Evolutionary conservation across 2,797 vertebrate species (phyloP).

Genomic region (Nyctibius grandis): DNA sequence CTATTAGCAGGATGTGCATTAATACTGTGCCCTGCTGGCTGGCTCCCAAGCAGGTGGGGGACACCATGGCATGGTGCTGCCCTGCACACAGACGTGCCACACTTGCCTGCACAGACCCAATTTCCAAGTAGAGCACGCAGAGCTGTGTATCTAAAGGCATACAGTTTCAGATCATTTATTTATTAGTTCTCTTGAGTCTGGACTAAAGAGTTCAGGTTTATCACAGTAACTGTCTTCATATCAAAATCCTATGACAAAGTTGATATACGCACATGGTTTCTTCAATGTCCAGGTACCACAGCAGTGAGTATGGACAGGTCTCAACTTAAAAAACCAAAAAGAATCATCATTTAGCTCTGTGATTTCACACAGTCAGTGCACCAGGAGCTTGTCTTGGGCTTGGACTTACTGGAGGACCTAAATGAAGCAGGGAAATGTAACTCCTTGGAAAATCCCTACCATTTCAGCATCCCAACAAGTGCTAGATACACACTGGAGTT

Average conservation of each 20-base stretch:
- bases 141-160: no score
- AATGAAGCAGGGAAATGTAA: accelerated
- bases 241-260: not conserved
- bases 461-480: not conserved
- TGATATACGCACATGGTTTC: accelerated
- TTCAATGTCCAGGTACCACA: not conserved
- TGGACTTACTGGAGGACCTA: not conserved
- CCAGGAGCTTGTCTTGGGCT: not conserved
- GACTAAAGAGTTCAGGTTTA: not conserved
- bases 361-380: not conserved
- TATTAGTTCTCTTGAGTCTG: not conserved
- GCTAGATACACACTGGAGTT: not conserved
- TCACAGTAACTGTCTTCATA: not conserved
- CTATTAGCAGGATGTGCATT: not conserved
- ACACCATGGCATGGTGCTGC: accelerated
- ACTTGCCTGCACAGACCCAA: not conserved
- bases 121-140: not conserved
- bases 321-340: not conserved
- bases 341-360: not conserved
- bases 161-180: not conserved
- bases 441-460: not conserved
- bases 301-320: accelerated
- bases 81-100: accelerated
- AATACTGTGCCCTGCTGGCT: not conserved
- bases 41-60: not conserved